Percentiles rank a stretch among this genome's conserved stretches.
These are phyloP conservation scores for Drosophila merina DNA, from an alignment of 2,888 invertebrate genomes.

Conservation along the genomic window DNA sequence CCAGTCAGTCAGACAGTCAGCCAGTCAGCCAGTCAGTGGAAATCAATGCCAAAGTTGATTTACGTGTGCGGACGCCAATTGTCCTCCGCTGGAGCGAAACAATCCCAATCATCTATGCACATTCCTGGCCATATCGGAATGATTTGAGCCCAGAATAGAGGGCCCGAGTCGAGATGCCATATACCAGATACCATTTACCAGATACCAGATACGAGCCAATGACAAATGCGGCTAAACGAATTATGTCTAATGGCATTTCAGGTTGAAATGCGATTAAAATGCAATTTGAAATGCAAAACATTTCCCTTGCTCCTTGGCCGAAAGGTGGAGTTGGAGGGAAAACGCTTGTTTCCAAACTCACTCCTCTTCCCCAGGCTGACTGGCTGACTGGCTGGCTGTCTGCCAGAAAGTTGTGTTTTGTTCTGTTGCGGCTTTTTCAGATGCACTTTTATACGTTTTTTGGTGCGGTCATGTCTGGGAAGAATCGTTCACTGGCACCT, in stretches of 20 bases:
- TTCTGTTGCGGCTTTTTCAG: slow-evolving; percentile 23
- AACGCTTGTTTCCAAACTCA: neutral
- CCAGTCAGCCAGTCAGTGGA: slow-evolving; percentile 31
- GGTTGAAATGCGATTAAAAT: slow-evolving; percentile 79
- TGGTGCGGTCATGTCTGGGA: slow-evolving; percentile 42
- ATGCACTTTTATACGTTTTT: slow-evolving; percentile 33
- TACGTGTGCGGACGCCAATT: slow-evolving; percentile 75
- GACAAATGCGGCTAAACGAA: slow-evolving; percentile 77
- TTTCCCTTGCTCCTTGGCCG: slow-evolving; percentile 34
- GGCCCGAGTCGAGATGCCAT: neutral
- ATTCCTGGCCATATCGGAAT: slow-evolving; percentile 46
- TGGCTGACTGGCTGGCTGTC: slow-evolving; percentile 42
- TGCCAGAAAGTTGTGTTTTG: slow-evolving; percentile 26
- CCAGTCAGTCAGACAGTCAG: slow-evolving; percentile 17
- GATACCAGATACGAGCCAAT: slow-evolving; percentile 29
- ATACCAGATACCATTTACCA: slow-evolving; percentile 2
- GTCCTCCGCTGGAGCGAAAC: slow-evolving; percentile 61
- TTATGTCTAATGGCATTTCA: slow-evolving; percentile 79
- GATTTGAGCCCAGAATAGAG: slow-evolving; percentile 26
- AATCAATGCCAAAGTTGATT: slow-evolving; percentile 77
- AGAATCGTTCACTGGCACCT: slow-evolving; percentile 43
- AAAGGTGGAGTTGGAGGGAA: slow-evolving; percentile 2
- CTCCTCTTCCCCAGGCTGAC: slow-evolving; percentile 10
- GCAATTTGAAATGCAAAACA: slow-evolving; percentile 78
- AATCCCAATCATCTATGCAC: slow-evolving; percentile 16